Base-by-base conservation (phyloP, 2,113 vertebrate genomes). In the Sylvia atricapilla region DNA sequence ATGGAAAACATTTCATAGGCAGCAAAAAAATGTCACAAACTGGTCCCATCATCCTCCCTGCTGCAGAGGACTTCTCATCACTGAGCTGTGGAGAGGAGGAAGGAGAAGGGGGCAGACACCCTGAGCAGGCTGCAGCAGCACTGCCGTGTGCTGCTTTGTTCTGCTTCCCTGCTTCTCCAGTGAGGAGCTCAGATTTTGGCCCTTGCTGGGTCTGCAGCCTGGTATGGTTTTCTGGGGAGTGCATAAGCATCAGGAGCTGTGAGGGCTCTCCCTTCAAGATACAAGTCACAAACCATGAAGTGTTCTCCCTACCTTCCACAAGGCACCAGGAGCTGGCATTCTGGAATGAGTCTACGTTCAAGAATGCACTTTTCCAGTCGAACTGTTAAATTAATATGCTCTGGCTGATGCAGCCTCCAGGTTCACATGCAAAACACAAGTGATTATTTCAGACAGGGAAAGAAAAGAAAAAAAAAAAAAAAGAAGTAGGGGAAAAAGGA, bases 311-410 rank as follows among this genome's bases (percentile, higher is more conserved):
- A 1, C 72, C 55, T 88, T 74, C 33, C 31, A 22, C 28, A 53
- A 52, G 28, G 33, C 41, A 88, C 9, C 25, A 67, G 76, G 72
- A 89, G 41, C 8, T 64, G 86, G 63, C 78, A 35, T 77, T 70
- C 68, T 93, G 56, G 56, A 80, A 85, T 12, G 63, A n/a, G 49
- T 53, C 63, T 43, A 0, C 0, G 0, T 24, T 63, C 52, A 59
- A 35, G 44, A 78, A 79, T 37, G 66, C n/a, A 13, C 70, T 89
- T 93, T 91, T 94, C 53, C 44, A 83, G 60, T 23, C 35, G 17
- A 89, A 56, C 49, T 69, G 31, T 28, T 44, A 70, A 56, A 52
- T 3, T 2, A 73, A 78, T 88, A 35, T 58, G 50, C n/a, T 82
- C 41, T 28, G 67, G n/a, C 73, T 87, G 74, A 44, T 72, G 62